phyloP scores from a whole-genome alignment of 2,797 vertebrate species.

The Urocyon cinereoargenteus region DNA sequence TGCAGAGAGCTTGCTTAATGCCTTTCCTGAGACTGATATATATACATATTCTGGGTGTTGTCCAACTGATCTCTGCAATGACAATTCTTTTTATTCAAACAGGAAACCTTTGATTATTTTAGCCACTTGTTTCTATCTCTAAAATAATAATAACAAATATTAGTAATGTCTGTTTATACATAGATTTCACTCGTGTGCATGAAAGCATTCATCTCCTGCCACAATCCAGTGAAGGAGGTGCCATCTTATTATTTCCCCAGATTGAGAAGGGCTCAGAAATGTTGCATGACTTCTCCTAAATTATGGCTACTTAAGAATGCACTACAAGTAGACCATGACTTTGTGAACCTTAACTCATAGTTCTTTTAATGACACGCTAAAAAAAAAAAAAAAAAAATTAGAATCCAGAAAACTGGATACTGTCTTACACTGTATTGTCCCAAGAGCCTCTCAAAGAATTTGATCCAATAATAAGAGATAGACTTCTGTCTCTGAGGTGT shows the following conservation, averaged over 20 bases:
- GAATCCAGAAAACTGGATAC: not conserved
- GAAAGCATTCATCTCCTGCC: not conserved
- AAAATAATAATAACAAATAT: not conserved
- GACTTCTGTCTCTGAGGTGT: not conserved
- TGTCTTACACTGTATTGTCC: not conserved
- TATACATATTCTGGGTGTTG: no score
- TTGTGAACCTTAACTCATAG: not conserved
- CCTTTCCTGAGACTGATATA: not conserved
- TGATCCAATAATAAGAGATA: not conserved
- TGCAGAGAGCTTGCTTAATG: not conserved
- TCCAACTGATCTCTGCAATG: not conserved
- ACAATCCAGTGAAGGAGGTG: fast-evolving
- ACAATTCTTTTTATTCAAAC: not conserved
- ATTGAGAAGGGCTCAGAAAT: not conserved
- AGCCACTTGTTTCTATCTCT: constrained; percentile 7
- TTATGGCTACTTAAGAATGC: fast-evolving
- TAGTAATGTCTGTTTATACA: fast-evolving
- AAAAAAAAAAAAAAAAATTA: no score
- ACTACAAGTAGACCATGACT: not conserved
- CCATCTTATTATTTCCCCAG: fast-evolving
- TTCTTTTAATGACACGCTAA: not conserved
- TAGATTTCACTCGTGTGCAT: not conserved
- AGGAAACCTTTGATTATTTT: not conserved
- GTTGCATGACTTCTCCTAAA: not conserved
- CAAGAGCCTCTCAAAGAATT: not conserved